Base-by-base conservation (phyloP, 2,113 vertebrate species). In the Cariama cristata region DNA sequence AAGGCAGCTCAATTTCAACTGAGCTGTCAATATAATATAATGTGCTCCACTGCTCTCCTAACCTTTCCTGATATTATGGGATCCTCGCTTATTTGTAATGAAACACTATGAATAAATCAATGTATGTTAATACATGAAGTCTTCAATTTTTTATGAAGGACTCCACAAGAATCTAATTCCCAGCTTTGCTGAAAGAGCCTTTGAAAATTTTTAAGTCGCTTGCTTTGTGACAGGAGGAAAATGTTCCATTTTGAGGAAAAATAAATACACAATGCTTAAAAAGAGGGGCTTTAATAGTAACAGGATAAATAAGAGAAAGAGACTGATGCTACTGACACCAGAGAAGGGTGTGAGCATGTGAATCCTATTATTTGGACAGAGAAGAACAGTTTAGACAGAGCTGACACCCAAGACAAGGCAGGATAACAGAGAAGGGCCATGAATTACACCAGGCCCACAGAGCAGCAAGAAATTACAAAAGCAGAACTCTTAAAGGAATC, bases 101-200 rank as follows among this genome's bases (percentile, higher is more conserved):
- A 99, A 98, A 99, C 98, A 98, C 98, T 95, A 97, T 98, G 98
- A 99, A 99, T 98, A 98, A 98, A 98, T 99, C 98, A 98, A 98
- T 98, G 98, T 98, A 98, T 98, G 98, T 98, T 99, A 98, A 99
- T 98, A 98, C 96, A 98, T 55, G 62, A 86, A 94, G 94, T 72
- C 97, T 98, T 98, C 97, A 93, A 98, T 98, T 97, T 98, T 98
- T 98, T 97, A 98, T 98, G 97, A 98, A 98, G 96, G 90, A 75
- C 91, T 97, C 95, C 83, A 76, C 83, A 79, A 98, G 85, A 98
- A 98, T 97, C 94, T 96, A 98, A 98, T 98, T 98, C 97, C 88
- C 86, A 91, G 96, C 88, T 94, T 96, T 96, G 97, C 96, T 96
- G 95, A 97, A 97, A 97, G 88, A 92, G 86, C 55, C 97, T 98